A percentile compares a stretch with the other conserved stretches of the same genome.
These are phyloP conservation scores for Lordiphosa andalusiaca DNA, from an alignment of 2,888 invertebrate species.

Conservation along the genomic window DNA sequence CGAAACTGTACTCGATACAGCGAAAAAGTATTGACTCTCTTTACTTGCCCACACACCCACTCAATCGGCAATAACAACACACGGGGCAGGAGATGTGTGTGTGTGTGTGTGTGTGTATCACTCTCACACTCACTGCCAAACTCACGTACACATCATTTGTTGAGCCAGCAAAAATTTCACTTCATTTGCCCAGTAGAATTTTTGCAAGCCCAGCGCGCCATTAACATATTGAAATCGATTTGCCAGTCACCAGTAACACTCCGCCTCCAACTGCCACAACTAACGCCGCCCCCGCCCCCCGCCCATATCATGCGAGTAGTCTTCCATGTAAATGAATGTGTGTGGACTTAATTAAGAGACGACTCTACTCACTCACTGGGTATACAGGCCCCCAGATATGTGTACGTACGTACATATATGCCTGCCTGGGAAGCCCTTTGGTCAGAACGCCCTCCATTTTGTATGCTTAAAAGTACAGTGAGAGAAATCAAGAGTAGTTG, in stretches of 20 bases:
- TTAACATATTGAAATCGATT: conserved; percentile 73
- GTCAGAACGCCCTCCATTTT: conserved; percentile 10
- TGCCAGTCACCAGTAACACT: conserved; percentile 14
- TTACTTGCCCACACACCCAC: conserved; percentile 18
- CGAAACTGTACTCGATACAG: conserved; percentile 6
- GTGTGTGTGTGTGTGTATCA: not conserved
- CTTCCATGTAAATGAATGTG: not conserved
- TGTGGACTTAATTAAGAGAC: conserved; percentile 13
- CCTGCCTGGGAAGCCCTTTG: conserved; percentile 9
- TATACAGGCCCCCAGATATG: not conserved
- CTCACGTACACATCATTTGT: conserved; percentile 36
- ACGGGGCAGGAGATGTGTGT: conserved; percentile 1
- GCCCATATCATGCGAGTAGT: not conserved
- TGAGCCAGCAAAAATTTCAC: conserved; percentile 51
- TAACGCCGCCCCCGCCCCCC: not conserved
- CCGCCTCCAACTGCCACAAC: not conserved
- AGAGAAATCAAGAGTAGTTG: too few species aligned
- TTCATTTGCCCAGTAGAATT: conserved; percentile 57
- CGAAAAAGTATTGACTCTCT: conserved; percentile 27
- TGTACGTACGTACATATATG: conserved; percentile 2
- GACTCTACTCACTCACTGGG: not conserved
- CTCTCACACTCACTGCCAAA: conserved; percentile 9
- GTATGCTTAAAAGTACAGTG: conserved; percentile 11
- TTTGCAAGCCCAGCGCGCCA: conserved; percentile 35
- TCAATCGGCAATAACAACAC: not conserved